Evolutionary conservation across 2,113 vertebrate genomes (phyloP).

Genomic region (Bagarius yarrelli): DNA sequence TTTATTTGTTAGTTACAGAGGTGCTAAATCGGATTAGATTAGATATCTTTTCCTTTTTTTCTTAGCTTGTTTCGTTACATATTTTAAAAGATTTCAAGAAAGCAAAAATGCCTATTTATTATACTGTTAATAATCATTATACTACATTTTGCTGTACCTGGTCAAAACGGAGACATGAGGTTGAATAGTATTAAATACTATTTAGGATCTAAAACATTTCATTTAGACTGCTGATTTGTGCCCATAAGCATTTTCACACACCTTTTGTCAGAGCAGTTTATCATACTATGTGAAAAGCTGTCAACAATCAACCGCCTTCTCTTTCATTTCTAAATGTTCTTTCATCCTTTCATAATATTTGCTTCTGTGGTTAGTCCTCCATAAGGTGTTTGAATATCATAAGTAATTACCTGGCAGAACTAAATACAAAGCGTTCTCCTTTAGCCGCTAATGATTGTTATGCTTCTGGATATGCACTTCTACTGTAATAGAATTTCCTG

Average conservation of each 20-base stretch:
- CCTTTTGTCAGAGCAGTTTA: background rate
- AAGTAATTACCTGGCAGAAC: conserved; percentile 38
- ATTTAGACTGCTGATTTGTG: background rate
- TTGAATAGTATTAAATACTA: too few relatives aligned
- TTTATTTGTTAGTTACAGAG: too few relatives aligned
- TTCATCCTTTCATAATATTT: conserved; percentile 3
- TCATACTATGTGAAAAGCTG: conserved; percentile 9
- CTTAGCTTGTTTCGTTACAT: too few relatives aligned
- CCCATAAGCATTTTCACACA: conserved; percentile 2
- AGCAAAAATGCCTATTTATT: too few relatives aligned
- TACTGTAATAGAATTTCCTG: conserved; percentile 46
- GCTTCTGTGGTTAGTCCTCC: conserved; percentile 10
- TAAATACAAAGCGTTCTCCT: conserved; percentile 21
- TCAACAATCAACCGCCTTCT: background rate
- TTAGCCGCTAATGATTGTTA: conserved; percentile 31
- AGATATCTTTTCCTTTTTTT: too few relatives aligned
- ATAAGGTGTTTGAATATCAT: conserved; percentile 28
- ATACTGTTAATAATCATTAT: too few relatives aligned
- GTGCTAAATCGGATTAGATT: too few relatives aligned
- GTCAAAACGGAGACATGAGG: too few relatives aligned
- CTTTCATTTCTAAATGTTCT: background rate
- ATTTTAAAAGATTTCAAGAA: too few relatives aligned
- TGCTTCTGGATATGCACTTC: conserved; percentile 27
- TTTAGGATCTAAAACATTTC: background rate
- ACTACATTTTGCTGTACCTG: too few relatives aligned